Conservation (phyloP, 2,797 vertebrate genomes). For the Rhincodon typus region DNA sequence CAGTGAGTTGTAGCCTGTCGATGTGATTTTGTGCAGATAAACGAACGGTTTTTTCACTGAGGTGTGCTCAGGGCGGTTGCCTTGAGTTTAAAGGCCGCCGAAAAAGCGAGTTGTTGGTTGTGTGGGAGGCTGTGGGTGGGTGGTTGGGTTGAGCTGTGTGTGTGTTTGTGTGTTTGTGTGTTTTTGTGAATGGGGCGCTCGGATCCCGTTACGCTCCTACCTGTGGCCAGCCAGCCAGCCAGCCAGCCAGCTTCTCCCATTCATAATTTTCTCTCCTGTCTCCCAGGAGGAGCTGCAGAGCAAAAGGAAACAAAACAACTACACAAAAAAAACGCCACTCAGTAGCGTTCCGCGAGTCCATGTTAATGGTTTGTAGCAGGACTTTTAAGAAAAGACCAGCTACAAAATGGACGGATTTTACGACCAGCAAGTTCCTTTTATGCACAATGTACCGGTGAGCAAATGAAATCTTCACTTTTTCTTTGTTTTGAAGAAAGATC, state of each 20-base stretch:
- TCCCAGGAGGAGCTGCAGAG: conserved; percentile 6
- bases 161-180: conserved; percentile 51
- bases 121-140: conserved; percentile 43
- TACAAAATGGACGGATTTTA: conserved; percentile 90
- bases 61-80: conserved; percentile 42
- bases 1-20: not conserved
- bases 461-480: not conserved
- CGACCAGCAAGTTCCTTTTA: conserved; percentile 92
- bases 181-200: conserved; percentile 59
- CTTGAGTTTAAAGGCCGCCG: conserved; percentile 50
- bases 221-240: conserved; percentile 46
- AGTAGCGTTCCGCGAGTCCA: conserved; percentile 45
- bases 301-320: not conserved
- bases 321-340: not conserved
- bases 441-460: conserved; percentile 66
- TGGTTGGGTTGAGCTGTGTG: conserved; percentile 54
- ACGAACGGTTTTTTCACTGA: not conserved
- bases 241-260: conserved; percentile 38
- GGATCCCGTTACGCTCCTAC: conserved; percentile 57
- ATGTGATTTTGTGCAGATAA: not conserved
- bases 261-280: conserved; percentile 39
- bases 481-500: not conserved
- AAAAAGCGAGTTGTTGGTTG: conserved; percentile 48
- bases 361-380: conserved; percentile 57
- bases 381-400: conserved; percentile 48